These are phyloP conservation scores for Synergus japonicus DNA, from an alignment of 2,888 invertebrate species.

Conservation along the genomic window DNA sequence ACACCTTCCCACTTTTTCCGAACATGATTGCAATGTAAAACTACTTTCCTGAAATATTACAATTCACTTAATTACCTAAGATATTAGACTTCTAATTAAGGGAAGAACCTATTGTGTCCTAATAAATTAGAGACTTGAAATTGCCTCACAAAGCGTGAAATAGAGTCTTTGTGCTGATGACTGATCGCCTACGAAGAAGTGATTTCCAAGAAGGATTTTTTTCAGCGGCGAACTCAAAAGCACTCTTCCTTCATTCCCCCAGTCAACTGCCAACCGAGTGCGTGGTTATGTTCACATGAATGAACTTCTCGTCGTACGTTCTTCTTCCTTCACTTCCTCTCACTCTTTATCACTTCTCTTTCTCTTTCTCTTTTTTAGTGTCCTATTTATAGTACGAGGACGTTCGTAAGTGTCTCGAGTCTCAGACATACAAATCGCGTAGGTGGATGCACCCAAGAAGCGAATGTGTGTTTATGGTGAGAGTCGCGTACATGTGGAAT, in stretches of 20 bases:
- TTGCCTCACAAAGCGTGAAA: neutral
- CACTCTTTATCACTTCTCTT: neutral
- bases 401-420: conserved; percentile 39
- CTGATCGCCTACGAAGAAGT: neutral
- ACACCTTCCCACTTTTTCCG: too few relatives aligned
- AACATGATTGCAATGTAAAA: neutral
- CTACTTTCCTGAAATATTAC: neutral
- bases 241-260: neutral
- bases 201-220: neutral
- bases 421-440: conserved; percentile 37
- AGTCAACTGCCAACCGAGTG: neutral
- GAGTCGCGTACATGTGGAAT: neutral
- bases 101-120: neutral
- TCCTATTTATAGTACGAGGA: conserved; percentile 42
- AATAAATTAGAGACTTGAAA: neutral
- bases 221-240: conserved; percentile 38
- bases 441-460: conserved; percentile 1
- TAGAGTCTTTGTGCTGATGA: neutral
- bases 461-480: conserved; percentile 7
- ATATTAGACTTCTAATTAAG: neutral
- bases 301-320: conserved; percentile 1
- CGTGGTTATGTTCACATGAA: conserved; percentile 2
- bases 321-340: neutral
- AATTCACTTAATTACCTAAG: neutral
- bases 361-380: neutral